These are phyloP conservation scores for Hystrix brachyura DNA, from an alignment of 2,113 vertebrate species.

Conservation along the genomic window DNA sequence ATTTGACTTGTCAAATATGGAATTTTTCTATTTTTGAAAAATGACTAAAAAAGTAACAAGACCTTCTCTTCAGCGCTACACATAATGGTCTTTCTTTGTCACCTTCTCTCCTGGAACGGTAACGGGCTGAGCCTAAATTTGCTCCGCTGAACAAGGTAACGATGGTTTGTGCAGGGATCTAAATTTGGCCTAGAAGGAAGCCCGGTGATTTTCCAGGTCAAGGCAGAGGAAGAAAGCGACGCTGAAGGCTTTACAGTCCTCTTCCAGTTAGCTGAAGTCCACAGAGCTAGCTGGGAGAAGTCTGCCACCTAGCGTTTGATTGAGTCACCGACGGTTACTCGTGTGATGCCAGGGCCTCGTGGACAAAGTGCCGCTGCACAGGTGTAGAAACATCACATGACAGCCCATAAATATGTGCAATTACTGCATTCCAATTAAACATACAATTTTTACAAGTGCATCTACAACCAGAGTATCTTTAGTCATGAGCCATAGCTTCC, in stretches of 20 bases:
- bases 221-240: not conserved
- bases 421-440: not conserved
- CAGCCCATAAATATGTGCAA: not conserved
- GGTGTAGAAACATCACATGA: not conserved
- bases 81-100: conserved; percentile 62
- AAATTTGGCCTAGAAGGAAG: conserved; percentile 59
- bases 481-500: not conserved
- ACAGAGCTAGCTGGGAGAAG: conserved; percentile 60
- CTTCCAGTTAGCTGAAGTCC: accelerated
- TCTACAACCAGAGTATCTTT: not conserved
- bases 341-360: accelerated
- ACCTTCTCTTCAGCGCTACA: conserved; percentile 5
- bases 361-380: not conserved
- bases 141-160: conserved; percentile 53
- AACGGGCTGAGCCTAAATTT: conserved; percentile 43
- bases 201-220: conserved; percentile 76
- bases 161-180: conserved; percentile 56
- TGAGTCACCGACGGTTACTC: not conserved
- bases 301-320: conserved; percentile 75
- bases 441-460: not conserved
- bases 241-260: accelerated
- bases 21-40: conserved; percentile 52
- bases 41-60: conserved; percentile 44
- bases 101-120: conserved; percentile 21
- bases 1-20: conserved; percentile 25